These are phyloP conservation scores for Pseudomyrmex cubaensis DNA, from an alignment of 1,140 invertebrate species.

Conservation along the genomic window DNA sequence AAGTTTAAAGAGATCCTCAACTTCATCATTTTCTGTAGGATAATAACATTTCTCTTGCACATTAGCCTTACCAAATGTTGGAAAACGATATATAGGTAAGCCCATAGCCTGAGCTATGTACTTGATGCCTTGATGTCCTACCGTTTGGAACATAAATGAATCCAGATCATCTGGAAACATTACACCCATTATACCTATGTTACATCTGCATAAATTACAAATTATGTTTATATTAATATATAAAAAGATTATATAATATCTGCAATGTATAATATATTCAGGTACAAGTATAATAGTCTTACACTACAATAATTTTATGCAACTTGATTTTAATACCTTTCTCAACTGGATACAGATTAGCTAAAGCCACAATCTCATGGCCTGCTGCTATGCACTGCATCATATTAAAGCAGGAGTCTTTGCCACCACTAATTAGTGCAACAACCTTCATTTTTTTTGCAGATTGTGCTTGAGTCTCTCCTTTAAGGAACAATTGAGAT, in stretches of 20 bases:
- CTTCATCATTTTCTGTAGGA: constrained; percentile 96
- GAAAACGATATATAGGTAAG: constrained; percentile 94
- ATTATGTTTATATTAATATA: constrained; percentile 30
- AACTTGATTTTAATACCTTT: constrained; percentile 87
- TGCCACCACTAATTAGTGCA: constrained; percentile 97
- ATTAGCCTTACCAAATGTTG: constrained; percentile 93
- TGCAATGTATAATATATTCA: not conserved
- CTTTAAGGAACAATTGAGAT: constrained; percentile 47
- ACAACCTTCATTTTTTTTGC: constrained; percentile 91
- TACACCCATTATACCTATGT: constrained; percentile 35
- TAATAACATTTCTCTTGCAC: constrained; percentile 93
- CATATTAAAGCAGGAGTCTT: constrained; percentile 99
- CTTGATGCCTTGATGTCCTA: constrained; percentile 97
- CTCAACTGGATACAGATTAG: constrained; percentile 95
- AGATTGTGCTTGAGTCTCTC: constrained; percentile 52
- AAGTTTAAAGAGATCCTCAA: constrained; percentile 98
- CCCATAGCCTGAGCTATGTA: constrained; percentile 97
- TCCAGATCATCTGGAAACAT: constrained; percentile 94
- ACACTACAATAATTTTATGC: not conserved
- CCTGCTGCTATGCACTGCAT: constrained; percentile 98
- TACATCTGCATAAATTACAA: constrained; percentile 48
- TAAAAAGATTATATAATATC: not conserved
- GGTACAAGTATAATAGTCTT: not conserved
- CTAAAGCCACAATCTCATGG: constrained; percentile 98
- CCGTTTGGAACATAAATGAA: constrained; percentile 99